Conservation (phyloP, 1,140 invertebrate genomes). For the Lepidurus arcticus region DNA sequence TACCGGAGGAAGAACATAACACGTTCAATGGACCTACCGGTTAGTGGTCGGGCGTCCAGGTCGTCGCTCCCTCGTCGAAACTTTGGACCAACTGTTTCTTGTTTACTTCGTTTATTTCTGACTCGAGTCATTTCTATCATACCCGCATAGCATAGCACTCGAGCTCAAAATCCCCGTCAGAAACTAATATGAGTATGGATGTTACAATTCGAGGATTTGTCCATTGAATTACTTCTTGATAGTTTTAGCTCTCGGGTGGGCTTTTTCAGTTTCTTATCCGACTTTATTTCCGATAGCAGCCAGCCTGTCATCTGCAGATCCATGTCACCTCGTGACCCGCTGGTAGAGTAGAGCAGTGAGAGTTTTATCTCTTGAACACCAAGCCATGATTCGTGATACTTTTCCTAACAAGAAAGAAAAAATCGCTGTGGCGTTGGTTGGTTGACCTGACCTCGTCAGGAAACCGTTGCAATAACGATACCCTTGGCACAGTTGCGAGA, state of each 20-base stretch:
- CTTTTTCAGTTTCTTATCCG: not conserved
- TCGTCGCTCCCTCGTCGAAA: not conserved
- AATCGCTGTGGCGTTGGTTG: not conserved
- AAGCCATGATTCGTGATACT: not conserved
- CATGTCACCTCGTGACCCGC: not conserved
- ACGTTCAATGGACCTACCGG: slow-evolving; percentile 3
- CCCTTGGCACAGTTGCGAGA: not conserved
- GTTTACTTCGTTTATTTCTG: not conserved
- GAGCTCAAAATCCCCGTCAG: too few relatives aligned
- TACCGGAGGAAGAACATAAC: not conserved
- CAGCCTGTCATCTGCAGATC: not conserved
- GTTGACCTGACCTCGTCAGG: not conserved
- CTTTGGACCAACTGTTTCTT: not conserved
- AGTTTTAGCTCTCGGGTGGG: not conserved
- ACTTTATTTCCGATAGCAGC: not conserved
- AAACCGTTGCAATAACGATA: slow-evolving; percentile 22
- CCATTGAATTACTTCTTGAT: too few relatives aligned
- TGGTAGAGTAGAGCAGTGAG: not conserved
- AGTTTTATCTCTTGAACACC: not conserved
- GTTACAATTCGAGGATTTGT: too few relatives aligned
- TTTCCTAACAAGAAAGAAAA: not conserved
- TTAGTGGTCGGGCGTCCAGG: not conserved
- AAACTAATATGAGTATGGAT: too few relatives aligned
- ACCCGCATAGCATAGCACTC: too few relatives aligned
- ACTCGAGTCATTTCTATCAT: too few relatives aligned